phyloP scores from a whole-genome alignment of 1,140 invertebrate species.

The Agrypnia vestita region DNA sequence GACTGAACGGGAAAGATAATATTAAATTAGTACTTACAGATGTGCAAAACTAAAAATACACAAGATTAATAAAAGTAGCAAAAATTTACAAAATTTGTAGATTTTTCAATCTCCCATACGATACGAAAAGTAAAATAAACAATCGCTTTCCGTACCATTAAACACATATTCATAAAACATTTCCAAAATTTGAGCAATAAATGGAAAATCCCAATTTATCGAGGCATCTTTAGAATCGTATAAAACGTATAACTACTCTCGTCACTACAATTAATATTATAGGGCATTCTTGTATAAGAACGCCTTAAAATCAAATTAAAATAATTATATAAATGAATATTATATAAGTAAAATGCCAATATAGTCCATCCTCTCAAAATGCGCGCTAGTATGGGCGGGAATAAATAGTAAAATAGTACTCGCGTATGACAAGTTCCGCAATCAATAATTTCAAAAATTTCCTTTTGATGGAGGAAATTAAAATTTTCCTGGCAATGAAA shows the following conservation, averaged over 20 bases:
- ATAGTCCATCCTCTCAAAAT: conserved; percentile 43
- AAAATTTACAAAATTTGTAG: conserved; percentile 37
- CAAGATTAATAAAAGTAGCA: conserved; percentile 20
- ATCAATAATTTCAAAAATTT: background rate
- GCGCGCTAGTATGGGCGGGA: conserved; percentile 19
- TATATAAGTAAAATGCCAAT: conserved; percentile 59
- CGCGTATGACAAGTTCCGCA: conserved; percentile 8
- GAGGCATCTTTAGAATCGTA: conserved; percentile 6
- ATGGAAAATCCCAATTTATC: conserved; percentile 37
- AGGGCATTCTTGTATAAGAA: conserved; percentile 39
- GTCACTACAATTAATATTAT: conserved; percentile 22
- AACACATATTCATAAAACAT: conserved; percentile 27
- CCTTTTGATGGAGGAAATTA: too few species aligned
- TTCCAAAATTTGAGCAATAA: conserved; percentile 48
- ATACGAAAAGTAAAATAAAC: background rate
- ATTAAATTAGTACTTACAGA: conserved; percentile 32
- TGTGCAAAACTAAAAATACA: conserved; percentile 24
- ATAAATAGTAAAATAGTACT: conserved; percentile 34
- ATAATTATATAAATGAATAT: conserved; percentile 55
- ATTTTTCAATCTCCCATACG: conserved; percentile 15
- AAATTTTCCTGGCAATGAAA: too few species aligned
- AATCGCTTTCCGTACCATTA: background rate
- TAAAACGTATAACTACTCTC: conserved; percentile 3
- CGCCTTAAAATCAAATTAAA: conserved; percentile 36
- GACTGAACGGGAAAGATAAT: background rate